Evolutionary conservation across 2,888 invertebrate genomes (phyloP), one percentile per base, ranked within the genome.

Genomic region (Sthenelais limicola): DNA sequence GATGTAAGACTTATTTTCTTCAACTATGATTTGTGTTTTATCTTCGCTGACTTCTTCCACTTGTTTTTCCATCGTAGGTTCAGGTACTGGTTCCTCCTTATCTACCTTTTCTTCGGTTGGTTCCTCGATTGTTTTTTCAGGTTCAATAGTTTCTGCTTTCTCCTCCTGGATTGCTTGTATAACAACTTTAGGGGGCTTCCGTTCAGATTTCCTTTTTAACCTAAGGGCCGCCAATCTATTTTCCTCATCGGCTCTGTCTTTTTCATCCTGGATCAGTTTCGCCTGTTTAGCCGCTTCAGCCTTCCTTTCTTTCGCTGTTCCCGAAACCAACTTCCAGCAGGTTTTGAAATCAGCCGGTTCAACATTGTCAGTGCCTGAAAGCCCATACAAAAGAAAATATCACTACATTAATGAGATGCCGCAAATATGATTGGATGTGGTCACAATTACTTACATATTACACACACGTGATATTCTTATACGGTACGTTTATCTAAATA

Each of bases 341-440:
- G 75, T 71, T 35, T 62, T 54, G 24, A 73, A 75, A 33, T 73
- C 71, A 0, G 75, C 74, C 30, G 52, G 47, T 43, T 75, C 75
- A 35, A 75, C 73, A 5, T 68, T 32, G 21, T 71, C 68, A 4
- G 68, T 62, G n/a, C 73, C 75, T 75, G 71, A n/a, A n/a, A n/a
- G n/a, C n/a, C n/a, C n/a, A n/a, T n/a, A n/a, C n/a, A n/a, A n/a
- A n/a, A n/a, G n/a, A n/a, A n/a, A n/a, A n/a, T n/a, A n/a, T n/a
- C n/a, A n/a, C n/a, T n/a, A n/a, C n/a, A n/a, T n/a, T n/a, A n/a
- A n/a, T n/a, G n/a, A n/a, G n/a, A n/a, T n/a, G n/a, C n/a, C n/a
- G n/a, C n/a, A n/a, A n/a, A n/a, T n/a, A n/a, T n/a, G n/a, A n/a
- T n/a, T n/a, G n/a, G n/a, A n/a, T n/a, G n/a, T n/a, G n/a, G n/a